Evolutionary conservation across 2,888 invertebrate species (phyloP), one percentile per base, ranked within the genome.

Genomic region (Machimus rusticus): DNA sequence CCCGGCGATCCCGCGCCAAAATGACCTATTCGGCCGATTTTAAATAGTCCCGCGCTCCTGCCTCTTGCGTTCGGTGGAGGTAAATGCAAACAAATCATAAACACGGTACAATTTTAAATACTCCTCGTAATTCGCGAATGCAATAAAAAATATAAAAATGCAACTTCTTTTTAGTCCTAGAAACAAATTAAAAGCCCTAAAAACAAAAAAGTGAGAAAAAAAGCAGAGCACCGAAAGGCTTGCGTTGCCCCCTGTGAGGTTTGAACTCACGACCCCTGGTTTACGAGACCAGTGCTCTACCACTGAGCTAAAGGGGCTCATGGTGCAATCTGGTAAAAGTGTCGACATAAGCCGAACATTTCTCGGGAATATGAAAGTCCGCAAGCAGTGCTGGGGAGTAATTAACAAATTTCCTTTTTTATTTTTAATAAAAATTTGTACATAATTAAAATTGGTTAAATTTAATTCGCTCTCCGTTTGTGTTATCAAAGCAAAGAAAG

Each of bases 211-310:
- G 19, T 2, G 4, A 55, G 51, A 55, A 12, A 9, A 55, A 84
- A 84, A 16, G n/a, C 19, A 66, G 34, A 81, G 46, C 46, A 81
- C n/a, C 23, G n/a, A 19, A 82, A 82, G 57, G 57, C 23, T 74
- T 14, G 16, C 5, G 74, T 77, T 90, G 90, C 90, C 90, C 90
- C 90, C 90, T 90, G 90, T 90, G 90, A 90, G 90, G 90, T 90
- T 90, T 90, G 90, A 90, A 90, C 90, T 90, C 90, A 90, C 90
- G 90, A 90, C 90, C 90, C 89, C 90, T 90, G 90, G 90, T 90
- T 90, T 90, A 90, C 90, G 90, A 90, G 90, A 90, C 90, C 90
- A 90, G 90, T 90, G 90, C 90, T 90, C 90, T 90, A 89, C 90
- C 90, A 90, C 90, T 90, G 90, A 90, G 90, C 90, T 90, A 90